Evolutionary conservation across 2,797 vertebrate genomes (phyloP), one percentile per base, ranked within the genome.

Genomic region (Gallinago stenura): DNA sequence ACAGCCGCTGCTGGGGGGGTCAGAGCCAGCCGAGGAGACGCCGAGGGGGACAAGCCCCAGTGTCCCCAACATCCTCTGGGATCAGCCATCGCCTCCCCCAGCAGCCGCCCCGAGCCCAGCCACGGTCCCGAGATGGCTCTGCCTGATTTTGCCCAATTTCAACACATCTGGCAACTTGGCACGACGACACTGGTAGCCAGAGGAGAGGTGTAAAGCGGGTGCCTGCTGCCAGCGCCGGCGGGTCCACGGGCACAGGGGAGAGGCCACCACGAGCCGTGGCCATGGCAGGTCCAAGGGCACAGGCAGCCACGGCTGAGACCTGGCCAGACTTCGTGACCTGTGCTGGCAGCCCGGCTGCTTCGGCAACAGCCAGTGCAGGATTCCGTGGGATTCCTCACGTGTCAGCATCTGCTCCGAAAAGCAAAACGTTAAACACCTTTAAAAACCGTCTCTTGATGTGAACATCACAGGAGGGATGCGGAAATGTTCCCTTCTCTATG

Each of bases 131-230:
- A 1, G 2, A 6, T 0, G 1, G 24, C 31, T n/a, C 46, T 43
- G 51, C 62, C 65, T 1, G 1, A 2, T 6, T 26, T 1, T 48
- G 30, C n/a, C 33, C 6, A 0, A 0, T 28, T 25, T 25, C 50
- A 22, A 1, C 3, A 0, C 16, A 9, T 1, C 18, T 10, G 10
- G 5, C 10, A 18, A 18, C 33, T 4, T 4, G 1, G 0, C 20
- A 4, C 10, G 0, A 0, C 4, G 6, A 8, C n/a, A 2, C 1
- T 0, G 0, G 41, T 1, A 26, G 9, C 16, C 8, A 18, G 31
- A 6, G 9, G 4, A n/a, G 8, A 14, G 65, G 21, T 0, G 1
- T 0, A 4, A 21, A 8, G 5, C 2, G 0, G 3, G 45, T 1
- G 21, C 19, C 24, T 26, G 9, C 75, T 0, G 0, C 1, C 3